Evolutionary conservation across 2,797 vertebrate species (phyloP).

Genomic region (Pangasius sanitwongsei): DNA sequence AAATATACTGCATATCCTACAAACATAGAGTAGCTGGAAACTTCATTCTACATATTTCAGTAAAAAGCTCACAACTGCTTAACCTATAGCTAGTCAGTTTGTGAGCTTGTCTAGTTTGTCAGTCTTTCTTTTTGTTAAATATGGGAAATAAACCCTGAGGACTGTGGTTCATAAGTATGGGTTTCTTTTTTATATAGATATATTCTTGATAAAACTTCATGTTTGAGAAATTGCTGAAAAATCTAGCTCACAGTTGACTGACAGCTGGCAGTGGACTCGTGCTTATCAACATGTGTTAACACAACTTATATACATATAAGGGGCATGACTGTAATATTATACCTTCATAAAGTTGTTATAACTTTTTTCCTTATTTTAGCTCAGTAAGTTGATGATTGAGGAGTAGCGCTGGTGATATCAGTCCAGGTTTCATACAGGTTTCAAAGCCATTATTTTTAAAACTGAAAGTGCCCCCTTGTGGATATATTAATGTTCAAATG

Average conservation of each 20-base stretch:
- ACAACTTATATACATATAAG: not conserved
- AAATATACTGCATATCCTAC: not conserved
- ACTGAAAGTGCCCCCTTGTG: not conserved
- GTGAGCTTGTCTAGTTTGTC: not conserved
- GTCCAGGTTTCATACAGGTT: not conserved
- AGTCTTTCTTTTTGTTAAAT: not conserved
- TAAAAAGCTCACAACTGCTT: not conserved
- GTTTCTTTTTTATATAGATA: not conserved
- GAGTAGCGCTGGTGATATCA: not conserved
- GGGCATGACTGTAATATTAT: not conserved
- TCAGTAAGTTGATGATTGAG: not conserved
- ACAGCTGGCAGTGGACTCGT: not conserved
- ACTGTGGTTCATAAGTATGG: not conserved
- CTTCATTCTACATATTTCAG: not conserved
- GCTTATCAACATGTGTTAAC: not conserved
- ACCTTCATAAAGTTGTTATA: not conserved
- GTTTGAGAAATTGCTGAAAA: not conserved
- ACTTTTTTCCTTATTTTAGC: not conserved
- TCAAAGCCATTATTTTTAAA: not conserved
- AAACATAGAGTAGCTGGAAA: not conserved
- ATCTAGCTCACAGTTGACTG: not conserved
- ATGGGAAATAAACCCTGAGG: not conserved
- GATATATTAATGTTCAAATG: not conserved
- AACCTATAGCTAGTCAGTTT: not conserved
- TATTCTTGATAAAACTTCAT: not conserved